A percentile compares a stretch with the other conserved stretches of the same genome.
phyloP scores from a whole-genome alignment of 2,888 invertebrate genomes.

The Arctia plantaginis region DNA sequence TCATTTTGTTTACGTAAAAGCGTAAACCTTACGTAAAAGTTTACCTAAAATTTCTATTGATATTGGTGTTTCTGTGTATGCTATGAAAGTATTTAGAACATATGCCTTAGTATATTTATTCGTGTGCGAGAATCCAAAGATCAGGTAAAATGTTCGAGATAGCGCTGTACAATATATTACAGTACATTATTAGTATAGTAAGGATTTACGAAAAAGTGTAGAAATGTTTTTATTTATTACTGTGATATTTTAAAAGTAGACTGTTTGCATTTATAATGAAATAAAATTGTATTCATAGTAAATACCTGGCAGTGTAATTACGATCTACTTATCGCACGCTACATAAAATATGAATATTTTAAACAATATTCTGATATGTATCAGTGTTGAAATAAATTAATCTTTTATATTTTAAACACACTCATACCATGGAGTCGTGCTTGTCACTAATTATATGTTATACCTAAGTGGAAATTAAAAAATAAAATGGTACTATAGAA shows the following conservation, averaged over 20 bases:
- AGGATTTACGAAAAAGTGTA: neutral
- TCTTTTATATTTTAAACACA: slow-evolving; percentile 64
- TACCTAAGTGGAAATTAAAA: slow-evolving; percentile 52
- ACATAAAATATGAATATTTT: slow-evolving; percentile 28
- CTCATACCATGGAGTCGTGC: slow-evolving; percentile 54
- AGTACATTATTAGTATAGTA: neutral
- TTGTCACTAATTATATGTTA: slow-evolving; percentile 23
- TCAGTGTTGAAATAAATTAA: slow-evolving; percentile 51
- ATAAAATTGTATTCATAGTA: neutral
- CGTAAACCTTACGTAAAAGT: no score
- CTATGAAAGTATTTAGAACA: neutral
- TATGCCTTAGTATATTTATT: neutral
- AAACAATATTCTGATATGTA: slow-evolving; percentile 41
- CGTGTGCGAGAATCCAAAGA: neutral
- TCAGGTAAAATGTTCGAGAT: neutral
- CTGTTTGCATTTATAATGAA: neutral
- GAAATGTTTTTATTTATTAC: neutral
- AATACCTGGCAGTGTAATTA: neutral
- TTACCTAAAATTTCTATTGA: no score
- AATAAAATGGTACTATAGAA: neutral
- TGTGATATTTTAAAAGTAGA: neutral
- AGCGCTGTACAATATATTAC: neutral
- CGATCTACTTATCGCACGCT: neutral
- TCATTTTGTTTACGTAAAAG: no score
- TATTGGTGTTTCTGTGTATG: no score